phyloP scores from a whole-genome alignment of 2,888 invertebrate genomes.

The Parapristionchus giblindavisi region DNA sequence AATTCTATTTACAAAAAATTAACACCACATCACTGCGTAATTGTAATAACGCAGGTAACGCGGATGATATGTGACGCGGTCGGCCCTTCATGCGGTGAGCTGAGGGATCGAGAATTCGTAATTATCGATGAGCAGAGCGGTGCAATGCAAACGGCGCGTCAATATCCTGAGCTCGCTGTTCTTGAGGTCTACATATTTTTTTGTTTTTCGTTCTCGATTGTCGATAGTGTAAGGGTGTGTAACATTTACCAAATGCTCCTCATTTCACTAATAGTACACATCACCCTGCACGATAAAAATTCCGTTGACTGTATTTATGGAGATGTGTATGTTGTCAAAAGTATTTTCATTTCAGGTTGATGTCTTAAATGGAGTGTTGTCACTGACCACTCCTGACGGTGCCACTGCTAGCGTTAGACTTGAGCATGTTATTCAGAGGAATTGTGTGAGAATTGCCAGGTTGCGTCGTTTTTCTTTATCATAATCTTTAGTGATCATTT shows the following conservation, averaged over 20 bases:
- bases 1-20: neutral
- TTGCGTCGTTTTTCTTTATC: neutral
- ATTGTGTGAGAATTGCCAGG: slow-evolving; percentile 1
- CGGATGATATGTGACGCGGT: neutral
- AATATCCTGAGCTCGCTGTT: slow-evolving; percentile 7
- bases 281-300: too few species aligned
- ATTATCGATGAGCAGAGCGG: slow-evolving; percentile 9
- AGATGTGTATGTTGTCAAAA: neutral
- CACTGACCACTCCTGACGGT: slow-evolving; percentile 24
- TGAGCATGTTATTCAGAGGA: neutral
- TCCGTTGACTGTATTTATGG: neutral
- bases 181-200: neutral
- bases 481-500: too few species aligned
- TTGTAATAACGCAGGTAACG: neutral
- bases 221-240: neutral
- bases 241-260: neutral
- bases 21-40: neutral
- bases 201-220: neutral
- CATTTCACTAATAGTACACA: neutral
- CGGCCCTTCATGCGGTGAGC: slow-evolving; percentile 5
- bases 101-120: slow-evolving; percentile 15
- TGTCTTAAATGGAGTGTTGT: neutral
- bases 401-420: neutral
- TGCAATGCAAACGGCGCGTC: neutral
- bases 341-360: slow-evolving; percentile 15